Evolutionary conservation across 2,888 invertebrate species (phyloP), one percentile per base, ranked within the genome.

Genomic region (Amiota minor): DNA sequence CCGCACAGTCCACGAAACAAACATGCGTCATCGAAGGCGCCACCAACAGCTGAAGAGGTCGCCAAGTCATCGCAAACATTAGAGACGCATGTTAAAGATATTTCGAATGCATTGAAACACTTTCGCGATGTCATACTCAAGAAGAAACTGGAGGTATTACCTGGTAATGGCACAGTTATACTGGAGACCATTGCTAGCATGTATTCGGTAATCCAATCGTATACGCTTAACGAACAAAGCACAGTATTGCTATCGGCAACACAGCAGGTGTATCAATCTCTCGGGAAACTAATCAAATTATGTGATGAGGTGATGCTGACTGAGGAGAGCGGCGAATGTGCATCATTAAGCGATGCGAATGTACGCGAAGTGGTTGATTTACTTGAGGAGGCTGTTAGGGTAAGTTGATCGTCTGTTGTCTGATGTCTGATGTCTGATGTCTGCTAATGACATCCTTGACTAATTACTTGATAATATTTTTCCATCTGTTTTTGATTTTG

Each of bases 41-140:
- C 90, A 86, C 81, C 90, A 72, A 89, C 89, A 74, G 87, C 86
- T 49, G 89, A 89, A 77, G 91, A 92, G 74, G 90, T 91, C 80
- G 92, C 92, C 75, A 93, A 92, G 86, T 94, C 94, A 75, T 91
- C 93, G 81, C 93, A 93, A 88, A 94, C 94, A 87, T 91, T 95
- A 82, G 94, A 95, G 90, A 92, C 92, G 85, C 94, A 94, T 90
- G 94, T 95, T 88, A 93, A 94, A 90, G 93, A 93, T 90, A 93
- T 95, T 74, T 93, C 94, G 86, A 92, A 94, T 86, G 94, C 95
- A 64, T 91, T 98, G 80, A 94, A 95, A 88, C 97, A 97, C 91
- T 96, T 98, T 90, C 93, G 95, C 84, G 97, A 97, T 91, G 97
- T 97, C 76, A 96, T 98, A 80, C 93, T 95, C 76, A 97, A 97